phyloP scores from a whole-genome alignment of 2,113 vertebrate genomes.

The Gila orcuttii region DNA sequence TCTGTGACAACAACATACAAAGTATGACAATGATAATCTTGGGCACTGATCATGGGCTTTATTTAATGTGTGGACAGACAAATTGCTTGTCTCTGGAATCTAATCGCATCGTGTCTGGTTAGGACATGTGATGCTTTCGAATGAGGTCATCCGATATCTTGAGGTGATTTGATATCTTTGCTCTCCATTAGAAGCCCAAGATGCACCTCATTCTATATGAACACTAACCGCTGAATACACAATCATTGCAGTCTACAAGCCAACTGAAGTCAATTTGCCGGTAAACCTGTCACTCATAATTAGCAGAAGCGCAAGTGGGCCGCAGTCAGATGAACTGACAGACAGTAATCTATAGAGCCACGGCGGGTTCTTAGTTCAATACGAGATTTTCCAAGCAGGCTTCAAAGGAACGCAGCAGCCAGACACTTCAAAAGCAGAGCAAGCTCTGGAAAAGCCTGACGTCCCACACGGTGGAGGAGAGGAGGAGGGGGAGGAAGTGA shows the following conservation, averaged over 20 bases:
- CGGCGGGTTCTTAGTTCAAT: conserved; percentile 62
- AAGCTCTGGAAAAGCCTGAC: conserved; percentile 64
- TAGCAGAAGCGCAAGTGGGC: conserved; percentile 21
- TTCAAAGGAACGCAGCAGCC: conserved; percentile 67
- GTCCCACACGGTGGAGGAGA: conserved; percentile 66
- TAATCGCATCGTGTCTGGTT: too few species aligned
- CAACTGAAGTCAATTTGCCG: conserved; percentile 21
- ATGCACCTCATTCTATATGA: background rate
- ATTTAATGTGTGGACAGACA: too few species aligned
- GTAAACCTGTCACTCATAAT: conserved; percentile 48
- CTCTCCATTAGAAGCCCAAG: background rate
- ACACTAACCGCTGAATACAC: conserved; percentile 44
- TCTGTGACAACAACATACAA: too few species aligned
- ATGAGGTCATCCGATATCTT: conserved; percentile 5
- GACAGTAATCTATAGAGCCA: conserved; percentile 48
- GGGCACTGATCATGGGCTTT: too few species aligned
- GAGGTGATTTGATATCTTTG: background rate
- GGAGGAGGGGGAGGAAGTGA: conserved; percentile 64
- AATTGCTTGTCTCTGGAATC: too few species aligned
- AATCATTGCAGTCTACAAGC: conserved; percentile 21
- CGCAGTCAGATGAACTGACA: conserved; percentile 42
- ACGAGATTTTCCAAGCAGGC: conserved; percentile 65
- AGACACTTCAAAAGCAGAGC: conserved; percentile 69
- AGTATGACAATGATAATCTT: too few species aligned
- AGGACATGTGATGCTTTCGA: background rate